Evolutionary conservation across 1,140 invertebrate genomes (phyloP), one percentile per base, ranked within the genome.

Genomic region (Drosophila orena): DNA sequence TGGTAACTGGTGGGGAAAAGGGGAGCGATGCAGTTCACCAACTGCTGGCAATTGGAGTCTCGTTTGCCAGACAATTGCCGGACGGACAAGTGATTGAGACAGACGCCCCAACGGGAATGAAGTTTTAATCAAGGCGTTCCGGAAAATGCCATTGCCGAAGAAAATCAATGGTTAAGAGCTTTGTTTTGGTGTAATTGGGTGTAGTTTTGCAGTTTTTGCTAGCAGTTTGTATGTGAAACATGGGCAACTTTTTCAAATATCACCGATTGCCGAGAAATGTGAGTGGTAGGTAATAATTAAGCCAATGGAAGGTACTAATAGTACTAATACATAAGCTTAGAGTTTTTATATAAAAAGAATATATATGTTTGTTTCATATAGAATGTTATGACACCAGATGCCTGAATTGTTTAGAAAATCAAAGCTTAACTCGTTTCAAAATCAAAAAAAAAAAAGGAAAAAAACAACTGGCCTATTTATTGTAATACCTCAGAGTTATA

Each of bases 81-180:
- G 64, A 70, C 43, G 66, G 64, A 70, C 50, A 70, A 70, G 49
- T 70, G 66, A 70, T 69, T 56, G 66, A 68, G 64, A 65, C 46
- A 66, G 44, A 42, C 37, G 22, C 47, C 53, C 50, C 11, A 30
- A 20, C 14, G 24, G 17, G 15, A 27, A 56, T 70, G 35, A 70
- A 70, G 66, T 56, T 70, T 69, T 69, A 70, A 70, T 69, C 64
- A 70, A 55, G 38, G 37, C 22, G n/a, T 24, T 43, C n/a, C 58
- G 61, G 34, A 30, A 72, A 71, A 42, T 50, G 22, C 12, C 47
- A 55, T 50, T 61, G 30, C 4, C 14, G 10, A 46, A 42, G 35
- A 53, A 59, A 77, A 69, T 77, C 42, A 60, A 60, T 59, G 46
- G 49, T 24, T 44, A 54, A 42, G 34, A 35, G 14, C 50, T 59